Evolutionary conservation across 2,113 vertebrate species (phyloP), one percentile per base, ranked within the genome.

Genomic region (Drymodes brunneopygia): DNA sequence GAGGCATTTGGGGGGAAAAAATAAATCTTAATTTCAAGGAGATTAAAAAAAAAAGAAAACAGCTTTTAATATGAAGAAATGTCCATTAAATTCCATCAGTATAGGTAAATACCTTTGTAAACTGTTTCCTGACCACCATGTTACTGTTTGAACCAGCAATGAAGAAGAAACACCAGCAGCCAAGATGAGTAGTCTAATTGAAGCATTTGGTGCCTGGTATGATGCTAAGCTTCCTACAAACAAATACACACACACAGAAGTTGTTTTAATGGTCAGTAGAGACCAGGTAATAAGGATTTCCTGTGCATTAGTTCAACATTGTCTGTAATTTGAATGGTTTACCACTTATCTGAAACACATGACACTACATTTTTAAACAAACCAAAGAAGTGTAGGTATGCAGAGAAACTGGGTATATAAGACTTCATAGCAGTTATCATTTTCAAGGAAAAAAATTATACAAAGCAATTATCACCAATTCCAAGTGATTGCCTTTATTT

Each of bases 81-180:
- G 12, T 29, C 35, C 79, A 22, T 71, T 81, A 66, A n/a, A 75
- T 15, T 6, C 40, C 44, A 67, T 44, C 15, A 53, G 14, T 21
- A 33, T 38, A 74, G n/a, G 4, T 80, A 81, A 85, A 77, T 98
- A 98, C 98, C 98, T 98, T 93, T 98, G 98, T 57, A 97, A 90
- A 85, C 67, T 85, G 69, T 88, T 96, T 96, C 98, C 98, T 93
- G 97, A 97, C 97, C 98, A 98, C 98, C 98, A 98, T 0, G 95
- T 98, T 82, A 98, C 97, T 15, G 97, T 87, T 22, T 98, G 97
- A 75, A 98, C 94, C 35, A 98, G 84, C 81, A 98, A 40, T 2
- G 97, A 97, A 53, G 98, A 97, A 15, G 96, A 97, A 84, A 98
- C 97, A 36, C 98, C 98, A 27, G 92, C 81, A 7, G 97, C 94